Evolutionary conservation across 2,113 vertebrate species (phyloP), one percentile per base, ranked within the genome.

Genomic region (Cottus gobio): DNA sequence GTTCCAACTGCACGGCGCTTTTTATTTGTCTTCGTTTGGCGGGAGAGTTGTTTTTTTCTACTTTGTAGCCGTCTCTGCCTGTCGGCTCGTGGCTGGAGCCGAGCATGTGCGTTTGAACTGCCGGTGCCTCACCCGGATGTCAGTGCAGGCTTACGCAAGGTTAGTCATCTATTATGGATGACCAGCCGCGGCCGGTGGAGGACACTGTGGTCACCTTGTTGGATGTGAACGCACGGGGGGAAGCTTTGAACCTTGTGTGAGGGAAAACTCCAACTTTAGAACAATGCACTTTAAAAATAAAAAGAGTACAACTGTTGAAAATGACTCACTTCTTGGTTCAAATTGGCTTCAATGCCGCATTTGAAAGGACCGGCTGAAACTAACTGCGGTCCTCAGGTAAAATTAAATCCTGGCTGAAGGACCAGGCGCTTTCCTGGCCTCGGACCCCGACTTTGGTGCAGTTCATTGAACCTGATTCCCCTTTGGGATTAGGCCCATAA

Each of bases 101-200:
- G 48, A 77, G 61, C 82, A 75, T 10, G 18, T 79, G 71, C 75
- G 58, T 90, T 90, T 92, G 79, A 83, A 79, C 68, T 84, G 76
- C 26, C 79, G 78, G 42, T 52, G 54, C 65, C 62, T 91, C 77
- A 75, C 77, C 83, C 81, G 68, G 66, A n/a, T 88, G 84, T 82
- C 34, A 50, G 75, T 82, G 73, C 80, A 87, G 37, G 77, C 50
- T 71, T 15, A 79, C 64, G 85, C 89, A 87, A 82, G 75, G 84
- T 88, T 75, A 85, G 85, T 90, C 77, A 90, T 92, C 82, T 89
- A 89, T 94, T 90, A 92, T 88, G 86, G 87, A 92, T 90, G 85
- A 75, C 24, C 77, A 68, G 80, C 30, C 52, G 10, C n/a, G 7
- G 83, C 63, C 57, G 39, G 62, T 11, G 68, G 81, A 82, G 83